Evolutionary conservation across 2,888 invertebrate species (phyloP).

Genomic region (Cerceris ruficornis): DNA sequence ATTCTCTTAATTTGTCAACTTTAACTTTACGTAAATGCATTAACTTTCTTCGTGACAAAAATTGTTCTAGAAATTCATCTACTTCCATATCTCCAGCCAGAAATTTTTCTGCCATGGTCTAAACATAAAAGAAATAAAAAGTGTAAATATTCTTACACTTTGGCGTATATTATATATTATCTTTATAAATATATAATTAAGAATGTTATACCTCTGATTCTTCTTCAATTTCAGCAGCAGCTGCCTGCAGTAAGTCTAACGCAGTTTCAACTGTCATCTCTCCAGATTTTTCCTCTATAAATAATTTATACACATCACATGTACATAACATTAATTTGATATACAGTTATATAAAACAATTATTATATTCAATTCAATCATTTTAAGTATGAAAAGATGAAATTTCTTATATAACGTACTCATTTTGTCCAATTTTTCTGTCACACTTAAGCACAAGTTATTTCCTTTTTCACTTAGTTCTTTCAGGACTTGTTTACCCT

Average conservation of each 20-base stretch:
- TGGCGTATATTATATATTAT: background rate
- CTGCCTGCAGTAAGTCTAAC: constrained; percentile 93
- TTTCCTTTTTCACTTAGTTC: constrained; percentile 88
- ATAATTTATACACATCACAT: background rate
- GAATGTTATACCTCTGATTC: constrained; percentile 88
- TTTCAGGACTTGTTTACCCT: constrained; percentile 88
- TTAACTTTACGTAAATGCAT: constrained; percentile 94
- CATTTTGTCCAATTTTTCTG: constrained; percentile 89
- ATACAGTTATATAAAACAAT: background rate
- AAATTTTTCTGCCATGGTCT: constrained; percentile 90
- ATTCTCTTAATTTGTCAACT: constrained; percentile 94
- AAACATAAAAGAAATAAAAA: constrained; percentile 11
- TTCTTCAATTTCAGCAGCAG: constrained; percentile 96
- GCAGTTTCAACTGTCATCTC: constrained; percentile 93
- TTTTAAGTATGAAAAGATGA: background rate
- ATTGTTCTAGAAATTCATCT: constrained; percentile 94
- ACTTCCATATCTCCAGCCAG: constrained; percentile 87
- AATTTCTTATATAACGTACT: constrained; percentile 83
- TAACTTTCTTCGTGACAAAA: constrained; percentile 88
- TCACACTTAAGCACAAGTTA: constrained; percentile 86
- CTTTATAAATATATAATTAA: background rate
- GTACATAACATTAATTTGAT: background rate
- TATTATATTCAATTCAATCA: background rate
- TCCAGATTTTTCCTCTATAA: constrained; percentile 88
- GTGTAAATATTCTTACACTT: background rate